These are phyloP conservation scores for Himalopsyche japonica DNA, from an alignment of 2,888 invertebrate species.

Conservation along the genomic window DNA sequence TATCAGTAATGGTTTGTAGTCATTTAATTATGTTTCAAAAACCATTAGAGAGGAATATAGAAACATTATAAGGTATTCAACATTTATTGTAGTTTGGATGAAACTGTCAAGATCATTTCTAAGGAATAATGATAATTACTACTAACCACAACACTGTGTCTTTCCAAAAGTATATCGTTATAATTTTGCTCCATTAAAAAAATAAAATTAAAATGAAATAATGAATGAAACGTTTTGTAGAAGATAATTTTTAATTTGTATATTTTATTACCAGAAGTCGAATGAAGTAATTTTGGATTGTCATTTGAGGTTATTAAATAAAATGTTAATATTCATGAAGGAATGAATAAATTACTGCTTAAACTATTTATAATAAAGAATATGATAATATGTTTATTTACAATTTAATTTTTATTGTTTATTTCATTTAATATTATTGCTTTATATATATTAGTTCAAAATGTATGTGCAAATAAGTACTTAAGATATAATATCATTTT, in stretches of 20 bases:
- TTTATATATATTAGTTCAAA: neutral
- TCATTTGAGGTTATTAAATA: neutral
- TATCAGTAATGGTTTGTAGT: no score
- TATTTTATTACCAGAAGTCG: neutral
- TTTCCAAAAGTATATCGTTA: no score
- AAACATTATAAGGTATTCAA: no score
- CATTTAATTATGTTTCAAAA: no score
- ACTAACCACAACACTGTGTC: no score
- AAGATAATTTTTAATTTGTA: neutral
- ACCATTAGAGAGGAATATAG: no score
- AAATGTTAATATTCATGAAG: neutral
- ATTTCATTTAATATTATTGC: neutral
- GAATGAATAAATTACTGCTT: neutral
- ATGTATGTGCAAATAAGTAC: neutral
- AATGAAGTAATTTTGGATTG: neutral
- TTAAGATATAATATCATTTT: neutral
- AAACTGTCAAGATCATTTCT: no score
- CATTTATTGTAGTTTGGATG: no score
- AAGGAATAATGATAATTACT: no score
- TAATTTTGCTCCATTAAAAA: no score
- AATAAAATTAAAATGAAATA: no score
- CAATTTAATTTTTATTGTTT: neutral
- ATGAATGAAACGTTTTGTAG: no score
- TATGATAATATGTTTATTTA: neutral
- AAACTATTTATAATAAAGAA: neutral